Base-by-base conservation (phyloP, 1,140 invertebrate species). In the Caerostris extrusa region DNA sequence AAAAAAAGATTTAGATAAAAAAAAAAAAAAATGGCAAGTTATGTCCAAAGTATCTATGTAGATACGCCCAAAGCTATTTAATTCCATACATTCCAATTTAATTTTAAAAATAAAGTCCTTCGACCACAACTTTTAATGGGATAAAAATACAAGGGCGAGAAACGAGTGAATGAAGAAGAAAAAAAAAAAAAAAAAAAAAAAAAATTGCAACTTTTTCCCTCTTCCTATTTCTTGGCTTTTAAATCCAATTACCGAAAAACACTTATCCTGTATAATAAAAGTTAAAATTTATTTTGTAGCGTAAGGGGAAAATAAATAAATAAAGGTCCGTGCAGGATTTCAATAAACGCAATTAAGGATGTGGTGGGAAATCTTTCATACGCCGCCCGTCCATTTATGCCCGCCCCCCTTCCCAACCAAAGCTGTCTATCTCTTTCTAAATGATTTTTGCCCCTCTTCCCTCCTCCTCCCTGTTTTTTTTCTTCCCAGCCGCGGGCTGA, bases 321-420 rank as follows among this genome's bases (percentile, higher is more conserved):
- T 34, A 61, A 53, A 69, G 19, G 5, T 14, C 19, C 17, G 34
- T 89, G 53, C 87, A 8, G 60, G 17, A 69, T 89, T 89, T 89
- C 87, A 69, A 89, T 89, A 67, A 89, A 89, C 64, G 87, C 87
- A 89, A 89, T 89, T 89, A 89, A 89, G 61, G 53, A 69, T 69
- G 87, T 50, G 7, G 61, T 89, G 87, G 87, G 64, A 69, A 89
- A 89, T 67, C 53, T 87, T 67, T 69, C 58, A 67, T 61, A 50
- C 87, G 14, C 50, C 87, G 12, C 64, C 61, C 58, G 12, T 34
- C 6, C 55, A 14, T 83, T 83, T 56, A 17, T 53, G 12, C 3
- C 3, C 83, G 57, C 56, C 57, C 19, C 57, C 17, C 53, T 17
- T 34, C 3, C 8, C 57, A 19, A 14, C 10, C 58, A 50, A 14